These are phyloP conservation scores for Autographa pulchrina DNA, from an alignment of 2,888 invertebrate species.

Conservation along the genomic window DNA sequence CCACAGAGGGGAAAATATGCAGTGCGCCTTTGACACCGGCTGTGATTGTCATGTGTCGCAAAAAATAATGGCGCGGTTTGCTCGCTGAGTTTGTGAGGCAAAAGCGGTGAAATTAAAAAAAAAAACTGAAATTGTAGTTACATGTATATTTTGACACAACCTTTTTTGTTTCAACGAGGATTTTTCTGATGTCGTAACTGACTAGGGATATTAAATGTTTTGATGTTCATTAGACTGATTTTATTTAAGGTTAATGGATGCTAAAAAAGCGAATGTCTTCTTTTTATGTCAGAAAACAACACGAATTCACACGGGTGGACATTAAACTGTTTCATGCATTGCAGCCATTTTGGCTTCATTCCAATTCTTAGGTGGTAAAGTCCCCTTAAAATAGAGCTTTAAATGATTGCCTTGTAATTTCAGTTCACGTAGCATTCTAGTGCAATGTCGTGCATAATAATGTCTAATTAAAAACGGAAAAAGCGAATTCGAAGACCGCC, in stretches of 20 bases:
- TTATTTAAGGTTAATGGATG: background rate
- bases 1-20: conserved; percentile 25
- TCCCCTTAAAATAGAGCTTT: conserved; percentile 25
- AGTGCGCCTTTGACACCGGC: conserved; percentile 24
- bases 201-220: background rate
- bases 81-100: background rate
- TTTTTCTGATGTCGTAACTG: background rate
- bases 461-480: conserved; percentile 21
- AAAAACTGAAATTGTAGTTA: background rate
- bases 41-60: conserved; percentile 18
- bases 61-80: conserved; percentile 5
- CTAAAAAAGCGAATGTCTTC: background rate
- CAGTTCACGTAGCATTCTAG: conserved; percentile 33
- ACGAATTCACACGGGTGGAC: conserved; percentile 3
- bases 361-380: conserved; percentile 40
- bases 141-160: background rate
- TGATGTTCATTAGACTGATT: background rate
- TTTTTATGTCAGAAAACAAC: background rate
- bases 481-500: conserved; percentile 9
- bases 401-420: conserved; percentile 32
- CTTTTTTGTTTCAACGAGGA: background rate
- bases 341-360: conserved; percentile 20
- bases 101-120: conserved; percentile 1
- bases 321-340: conserved; percentile 19
- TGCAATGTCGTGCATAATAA: conserved; percentile 38